These are phyloP conservation scores for Amphiduros pacificus DNA, from an alignment of 2,888 invertebrate species.

Conservation along the genomic window DNA sequence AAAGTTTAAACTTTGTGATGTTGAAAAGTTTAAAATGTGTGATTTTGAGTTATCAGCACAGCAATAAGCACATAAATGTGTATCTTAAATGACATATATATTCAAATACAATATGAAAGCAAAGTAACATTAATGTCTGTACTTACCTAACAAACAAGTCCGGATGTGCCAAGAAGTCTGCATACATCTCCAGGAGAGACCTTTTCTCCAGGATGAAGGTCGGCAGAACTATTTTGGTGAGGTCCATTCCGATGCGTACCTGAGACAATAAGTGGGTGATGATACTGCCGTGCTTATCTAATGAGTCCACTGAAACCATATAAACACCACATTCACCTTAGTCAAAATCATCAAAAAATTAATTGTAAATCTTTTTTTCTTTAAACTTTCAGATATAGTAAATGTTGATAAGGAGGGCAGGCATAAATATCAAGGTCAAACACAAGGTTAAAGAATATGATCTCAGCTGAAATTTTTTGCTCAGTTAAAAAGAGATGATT, in stretches of 20 bases:
- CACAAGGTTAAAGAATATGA: too few relatives aligned
- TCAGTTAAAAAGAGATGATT: too few relatives aligned
- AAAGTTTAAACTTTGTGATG: too few relatives aligned
- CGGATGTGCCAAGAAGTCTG: conserved; percentile 99
- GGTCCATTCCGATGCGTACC: conserved; percentile 98
- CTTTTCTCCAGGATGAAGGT: conserved; percentile 97
- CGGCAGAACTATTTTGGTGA: conserved; percentile 97
- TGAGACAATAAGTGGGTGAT: conserved; percentile 92
- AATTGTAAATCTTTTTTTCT: too few relatives aligned
- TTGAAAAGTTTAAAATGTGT: background rate
- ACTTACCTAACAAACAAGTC: conserved; percentile 73
- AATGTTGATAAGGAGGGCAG: too few relatives aligned
- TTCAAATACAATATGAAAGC: too few relatives aligned
- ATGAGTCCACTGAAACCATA: conserved; percentile 70
- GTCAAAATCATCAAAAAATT: too few relatives aligned
- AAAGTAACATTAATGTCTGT: background rate
- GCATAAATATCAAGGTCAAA: too few relatives aligned
- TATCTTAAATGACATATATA: too few relatives aligned
- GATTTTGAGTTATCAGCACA: background rate
- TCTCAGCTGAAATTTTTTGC: too few relatives aligned
- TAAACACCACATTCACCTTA: background rate
- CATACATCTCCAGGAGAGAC: conserved; percentile 98
- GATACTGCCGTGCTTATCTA: conserved; percentile 96
- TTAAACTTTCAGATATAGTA: too few relatives aligned
- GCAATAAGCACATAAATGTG: background rate